These are phyloP conservation scores for Sylvicapra grimmia DNA, from an alignment of 2,113 vertebrate genomes.

Conservation along the genomic window DNA sequence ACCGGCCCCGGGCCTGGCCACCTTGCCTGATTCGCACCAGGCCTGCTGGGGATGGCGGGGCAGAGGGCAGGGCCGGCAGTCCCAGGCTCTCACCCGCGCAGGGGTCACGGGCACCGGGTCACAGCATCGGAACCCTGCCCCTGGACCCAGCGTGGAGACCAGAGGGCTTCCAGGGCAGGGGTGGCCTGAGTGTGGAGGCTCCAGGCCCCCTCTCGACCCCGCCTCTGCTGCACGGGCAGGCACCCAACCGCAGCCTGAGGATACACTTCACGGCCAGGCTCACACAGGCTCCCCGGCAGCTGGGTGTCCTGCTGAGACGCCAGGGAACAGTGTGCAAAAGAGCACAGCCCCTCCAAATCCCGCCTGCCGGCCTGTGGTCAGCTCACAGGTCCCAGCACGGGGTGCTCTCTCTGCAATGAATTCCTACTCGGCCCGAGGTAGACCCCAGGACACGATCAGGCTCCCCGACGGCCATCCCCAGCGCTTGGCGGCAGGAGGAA, in stretches of 20 bases:
- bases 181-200: background rate
- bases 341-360: background rate
- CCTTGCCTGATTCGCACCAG: background rate
- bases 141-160: background rate
- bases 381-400: background rate
- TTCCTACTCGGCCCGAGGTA: background rate
- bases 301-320: background rate
- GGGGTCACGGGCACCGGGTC: rapidly evolving
- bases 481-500: background rate
- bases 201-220: background rate
- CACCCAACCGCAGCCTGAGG: background rate
- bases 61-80: background rate
- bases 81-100: background rate
- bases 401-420: background rate
- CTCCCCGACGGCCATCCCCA: rapidly evolving
- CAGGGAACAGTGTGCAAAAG: background rate
- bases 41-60: rapidly evolving
- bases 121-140: background rate
- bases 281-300: rapidly evolving
- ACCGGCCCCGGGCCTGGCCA: background rate
- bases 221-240: background rate
- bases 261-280: background rate
- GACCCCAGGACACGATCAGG: background rate
- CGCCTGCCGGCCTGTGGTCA: rapidly evolving
- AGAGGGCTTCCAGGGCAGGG: background rate